These are phyloP conservation scores for Protophormia terraenovae DNA, from an alignment of 2,888 invertebrate genomes.

Conservation along the genomic window DNA sequence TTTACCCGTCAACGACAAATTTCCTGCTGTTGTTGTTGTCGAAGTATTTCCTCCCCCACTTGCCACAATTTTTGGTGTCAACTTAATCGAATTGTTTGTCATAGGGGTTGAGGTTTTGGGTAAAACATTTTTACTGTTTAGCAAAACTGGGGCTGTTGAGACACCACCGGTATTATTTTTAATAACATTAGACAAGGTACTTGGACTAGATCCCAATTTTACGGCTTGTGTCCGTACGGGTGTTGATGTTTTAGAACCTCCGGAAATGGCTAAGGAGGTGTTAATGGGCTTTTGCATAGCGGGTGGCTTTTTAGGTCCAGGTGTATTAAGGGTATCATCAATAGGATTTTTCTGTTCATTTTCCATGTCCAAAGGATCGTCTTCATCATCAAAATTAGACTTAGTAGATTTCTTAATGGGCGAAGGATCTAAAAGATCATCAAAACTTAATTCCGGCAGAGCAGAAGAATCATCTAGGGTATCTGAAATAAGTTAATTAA, in stretches of 20 bases:
- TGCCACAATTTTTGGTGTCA: conserved; percentile 58
- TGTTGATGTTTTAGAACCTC: conserved; percentile 16
- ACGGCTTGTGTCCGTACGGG: conserved; percentile 49
- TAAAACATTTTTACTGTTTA: conserved; percentile 68
- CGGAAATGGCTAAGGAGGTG: conserved; percentile 45
- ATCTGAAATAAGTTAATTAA: no score
- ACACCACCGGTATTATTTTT: conserved; percentile 27
- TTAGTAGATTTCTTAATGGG: conserved; percentile 66
- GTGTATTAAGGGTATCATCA: conserved; percentile 73
- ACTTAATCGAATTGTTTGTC: conserved; percentile 63
- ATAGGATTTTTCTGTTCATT: conserved; percentile 52
- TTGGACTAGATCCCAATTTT: conserved; percentile 34
- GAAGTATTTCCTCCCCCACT: neutral
- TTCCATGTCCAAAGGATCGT: conserved; percentile 61
- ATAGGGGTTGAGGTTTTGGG: conserved; percentile 64
- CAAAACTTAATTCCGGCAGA: conserved; percentile 76
- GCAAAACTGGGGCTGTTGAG: conserved; percentile 54
- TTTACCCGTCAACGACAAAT: conserved; percentile 67
- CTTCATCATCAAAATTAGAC: conserved; percentile 16
- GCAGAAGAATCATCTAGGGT: conserved; percentile 73
- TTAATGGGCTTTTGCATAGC: conserved; percentile 45
- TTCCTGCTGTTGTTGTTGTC: no score
- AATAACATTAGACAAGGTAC: neutral
- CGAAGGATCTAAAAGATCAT: conserved; percentile 75
- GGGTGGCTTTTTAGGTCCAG: conserved; percentile 72